Percentiles rank a stretch among this genome's conserved stretches.
Evolutionary conservation across 2,888 invertebrate species (phyloP).

Genomic region (Drosophila imparisetae): DNA sequence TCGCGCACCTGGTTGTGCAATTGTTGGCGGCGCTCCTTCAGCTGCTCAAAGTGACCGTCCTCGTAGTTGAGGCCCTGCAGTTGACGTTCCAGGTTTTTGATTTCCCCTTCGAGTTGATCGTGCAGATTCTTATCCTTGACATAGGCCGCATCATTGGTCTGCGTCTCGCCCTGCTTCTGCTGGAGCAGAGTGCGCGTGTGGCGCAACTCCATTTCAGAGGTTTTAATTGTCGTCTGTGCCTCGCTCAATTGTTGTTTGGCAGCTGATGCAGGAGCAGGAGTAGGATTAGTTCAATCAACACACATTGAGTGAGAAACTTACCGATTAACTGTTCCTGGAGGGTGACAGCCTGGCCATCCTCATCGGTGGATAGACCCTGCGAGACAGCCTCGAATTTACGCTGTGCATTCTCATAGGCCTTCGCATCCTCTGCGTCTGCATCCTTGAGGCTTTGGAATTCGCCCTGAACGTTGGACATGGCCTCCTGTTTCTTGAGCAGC

Average conservation of each 20-base stretch:
- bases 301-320: conserved; percentile 78
- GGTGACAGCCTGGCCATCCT: conserved; percentile 92
- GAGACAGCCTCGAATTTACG: conserved; percentile 93
- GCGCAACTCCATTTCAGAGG: conserved; percentile 90
- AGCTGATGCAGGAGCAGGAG: conserved; percentile 84
- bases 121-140: conserved; percentile 88
- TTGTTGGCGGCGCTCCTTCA: conserved; percentile 85
- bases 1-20: conserved; percentile 86
- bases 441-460: conserved; percentile 89
- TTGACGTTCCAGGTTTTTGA: conserved; percentile 85
- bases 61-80: conserved; percentile 87
- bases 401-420: conserved; percentile 90
- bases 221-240: conserved; percentile 91
- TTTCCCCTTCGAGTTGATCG: conserved; percentile 86
- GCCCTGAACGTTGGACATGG: conserved; percentile 87
- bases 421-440: conserved; percentile 88
- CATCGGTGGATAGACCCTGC: conserved; percentile 92
- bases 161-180: conserved; percentile 88
- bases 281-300: neutral
- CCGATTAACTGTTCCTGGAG: conserved; percentile 95
- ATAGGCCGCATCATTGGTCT: conserved; percentile 88
- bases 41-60: conserved; percentile 86
- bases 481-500: conserved; percentile 87
- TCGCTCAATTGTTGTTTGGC: conserved; percentile 91
- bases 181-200: conserved; percentile 88